phyloP scores from a whole-genome alignment of 2,888 invertebrate species.

The Sussaba pulchella region DNA sequence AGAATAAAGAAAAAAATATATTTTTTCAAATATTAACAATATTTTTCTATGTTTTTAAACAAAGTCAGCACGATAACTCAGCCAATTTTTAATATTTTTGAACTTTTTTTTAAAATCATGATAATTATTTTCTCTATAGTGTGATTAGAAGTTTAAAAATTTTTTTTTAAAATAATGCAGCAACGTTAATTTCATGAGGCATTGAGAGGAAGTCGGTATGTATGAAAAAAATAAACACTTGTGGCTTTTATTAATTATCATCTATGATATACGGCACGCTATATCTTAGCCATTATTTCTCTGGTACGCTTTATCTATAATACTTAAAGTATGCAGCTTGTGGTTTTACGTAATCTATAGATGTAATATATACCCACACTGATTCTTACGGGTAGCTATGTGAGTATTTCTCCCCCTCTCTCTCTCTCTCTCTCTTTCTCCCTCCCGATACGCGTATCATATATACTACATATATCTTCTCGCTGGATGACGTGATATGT shows the following conservation, averaged over 20 bases:
- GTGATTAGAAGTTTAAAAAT: too few relatives aligned
- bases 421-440: slow-evolving; percentile 7
- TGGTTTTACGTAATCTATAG: slow-evolving; percentile 55
- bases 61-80: too few relatives aligned
- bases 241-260: slow-evolving; percentile 32
- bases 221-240: slow-evolving; percentile 10
- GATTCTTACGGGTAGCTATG: slow-evolving; percentile 13
- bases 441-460: not conserved
- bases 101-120: too few relatives aligned
- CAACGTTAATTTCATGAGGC: too few relatives aligned
- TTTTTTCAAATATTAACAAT: too few relatives aligned
- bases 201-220: too few relatives aligned
- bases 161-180: too few relatives aligned
- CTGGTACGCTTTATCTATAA: slow-evolving; percentile 26
- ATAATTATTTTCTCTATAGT: too few relatives aligned
- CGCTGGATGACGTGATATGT: slow-evolving; percentile 12
- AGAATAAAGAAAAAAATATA: too few relatives aligned
- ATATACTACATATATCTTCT: slow-evolving; percentile 27
- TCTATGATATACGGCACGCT: slow-evolving; percentile 28
- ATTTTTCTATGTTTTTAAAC: too few relatives aligned
- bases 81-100: too few relatives aligned
- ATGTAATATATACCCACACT: slow-evolving; percentile 18
- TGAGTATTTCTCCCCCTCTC: slow-evolving; percentile 8
- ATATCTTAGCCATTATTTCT: slow-evolving; percentile 8
- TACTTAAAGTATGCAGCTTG: slow-evolving; percentile 30